Base-by-base conservation (phyloP, 1,140 invertebrate species). In the Chionoecetes opilio region DNA sequence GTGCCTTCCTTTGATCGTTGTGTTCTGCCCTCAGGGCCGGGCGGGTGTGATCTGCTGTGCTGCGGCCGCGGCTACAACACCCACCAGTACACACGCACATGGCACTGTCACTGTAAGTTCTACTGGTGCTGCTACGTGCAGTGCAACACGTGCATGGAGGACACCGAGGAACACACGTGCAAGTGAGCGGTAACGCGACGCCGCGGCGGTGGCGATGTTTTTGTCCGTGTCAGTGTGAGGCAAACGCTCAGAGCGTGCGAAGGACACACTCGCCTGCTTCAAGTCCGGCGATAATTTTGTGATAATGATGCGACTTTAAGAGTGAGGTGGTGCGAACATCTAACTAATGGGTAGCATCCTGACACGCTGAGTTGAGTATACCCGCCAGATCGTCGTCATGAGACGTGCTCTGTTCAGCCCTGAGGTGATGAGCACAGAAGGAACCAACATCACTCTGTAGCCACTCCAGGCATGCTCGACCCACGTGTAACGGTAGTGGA, bases 121-220 rank as follows among this genome's bases (percentile, higher is more conserved):
- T 98, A 99, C 96, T 99, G 99, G 99, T 99, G 99, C 97, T 99
- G 99, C 97, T 98, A 98, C 95, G 99, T 99, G 31, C 98, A 99
- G 96, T 99, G 99, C 97, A 98, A 99, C 96, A 98, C 98, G 34
- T 99, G 99, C 97, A 97, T 98, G 87, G 98, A 97, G 96, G 98
- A 98, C 94, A 97, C 98, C 63, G 98, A 99, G 96, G 97, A 98
- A 90, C 98, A 99, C 97, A 98, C 98, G 93, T 99, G 98, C 97
- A 98, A 98, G 97, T 99, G 97, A 97, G 11, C 38, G 31, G 14
- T 63, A 31, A 1, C 84, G 34, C 32, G 34, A 26, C 17, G 37
- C n/a, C 35, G 14, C 8, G n/a, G 82, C 35, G 31, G 82, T 91
- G 53, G 31, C 32, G 32, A 53, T 29, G 37, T 63, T 32, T 46